phyloP scores from a whole-genome alignment of 2,888 invertebrate genomes.

The Leptopilina myrica region DNA sequence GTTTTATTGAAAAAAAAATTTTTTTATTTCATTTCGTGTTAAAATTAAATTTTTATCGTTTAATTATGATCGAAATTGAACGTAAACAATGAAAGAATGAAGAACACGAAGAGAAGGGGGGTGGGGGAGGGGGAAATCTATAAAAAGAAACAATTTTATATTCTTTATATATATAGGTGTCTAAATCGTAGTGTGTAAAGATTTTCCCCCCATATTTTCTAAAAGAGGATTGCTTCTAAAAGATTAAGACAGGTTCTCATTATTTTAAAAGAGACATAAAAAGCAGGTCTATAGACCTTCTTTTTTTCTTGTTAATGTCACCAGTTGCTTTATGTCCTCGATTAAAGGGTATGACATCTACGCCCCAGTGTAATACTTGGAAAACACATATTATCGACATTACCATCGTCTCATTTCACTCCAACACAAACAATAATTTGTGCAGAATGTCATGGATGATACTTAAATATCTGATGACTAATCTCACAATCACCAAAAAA shows the following conservation, averaged over 20 bases:
- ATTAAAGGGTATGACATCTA: slow-evolving; percentile 37
- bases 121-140: neutral
- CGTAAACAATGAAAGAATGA: too few relatives aligned
- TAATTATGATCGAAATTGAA: too few relatives aligned
- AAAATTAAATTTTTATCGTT: too few relatives aligned
- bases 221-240: neutral
- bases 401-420: neutral
- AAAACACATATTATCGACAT: slow-evolving; percentile 17
- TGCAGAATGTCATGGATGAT: slow-evolving; percentile 33
- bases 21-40: too few relatives aligned
- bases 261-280: slow-evolving; percentile 19
- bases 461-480: slow-evolving; percentile 13
- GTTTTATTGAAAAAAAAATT: too few relatives aligned
- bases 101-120: too few relatives aligned
- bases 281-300: neutral
- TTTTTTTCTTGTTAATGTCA: slow-evolving; percentile 6
- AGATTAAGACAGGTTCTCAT: neutral
- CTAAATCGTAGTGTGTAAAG: too few relatives aligned
- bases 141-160: neutral
- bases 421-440: slow-evolving; percentile 9
- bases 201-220: neutral
- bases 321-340: slow-evolving; percentile 36
- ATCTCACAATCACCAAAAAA: neutral
- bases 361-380: slow-evolving; percentile 28
- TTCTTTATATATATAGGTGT: too few relatives aligned